Evolutionary conservation across 1,140 invertebrate species (phyloP).

Genomic region (Campoletis sonorensis): DNA sequence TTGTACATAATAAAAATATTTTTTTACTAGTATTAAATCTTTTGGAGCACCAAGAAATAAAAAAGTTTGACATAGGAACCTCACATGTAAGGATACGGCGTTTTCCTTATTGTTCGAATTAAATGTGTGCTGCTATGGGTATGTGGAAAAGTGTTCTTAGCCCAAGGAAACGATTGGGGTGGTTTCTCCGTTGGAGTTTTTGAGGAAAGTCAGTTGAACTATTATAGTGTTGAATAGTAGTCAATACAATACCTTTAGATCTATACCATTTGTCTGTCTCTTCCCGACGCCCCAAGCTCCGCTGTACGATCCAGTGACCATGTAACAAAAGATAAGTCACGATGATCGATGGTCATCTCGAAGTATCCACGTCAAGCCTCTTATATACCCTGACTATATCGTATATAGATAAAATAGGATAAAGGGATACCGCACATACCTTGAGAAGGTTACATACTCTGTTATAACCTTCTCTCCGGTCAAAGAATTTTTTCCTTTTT

Average conservation of each 20-base stretch:
- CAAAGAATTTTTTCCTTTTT: constrained; percentile 7
- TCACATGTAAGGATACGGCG: no score
- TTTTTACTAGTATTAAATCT: no score
- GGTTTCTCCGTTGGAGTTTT: no score
- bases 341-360: constrained; percentile 42
- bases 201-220: no score
- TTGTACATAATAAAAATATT: no score
- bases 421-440: background rate
- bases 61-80: no score
- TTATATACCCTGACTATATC: background rate
- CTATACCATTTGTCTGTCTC: constrained; percentile 40
- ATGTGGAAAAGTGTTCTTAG: no score
- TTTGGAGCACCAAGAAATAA: no score
- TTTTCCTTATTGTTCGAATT: no score
- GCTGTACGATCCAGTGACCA: constrained; percentile 10
- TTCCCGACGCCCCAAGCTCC: background rate
- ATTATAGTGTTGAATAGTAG: constrained; percentile 12
- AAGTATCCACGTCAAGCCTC: background rate
- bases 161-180: no score
- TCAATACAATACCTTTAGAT: constrained; percentile 14
- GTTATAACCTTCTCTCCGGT: background rate
- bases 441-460: background rate
- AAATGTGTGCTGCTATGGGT: no score
- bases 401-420: constrained; percentile 14
- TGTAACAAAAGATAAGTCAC: constrained; percentile 30